Conservation (phyloP, 37 sponge, comb jelly and placozoan genomes). For the Halisarca cf. caerulea region DNA sequence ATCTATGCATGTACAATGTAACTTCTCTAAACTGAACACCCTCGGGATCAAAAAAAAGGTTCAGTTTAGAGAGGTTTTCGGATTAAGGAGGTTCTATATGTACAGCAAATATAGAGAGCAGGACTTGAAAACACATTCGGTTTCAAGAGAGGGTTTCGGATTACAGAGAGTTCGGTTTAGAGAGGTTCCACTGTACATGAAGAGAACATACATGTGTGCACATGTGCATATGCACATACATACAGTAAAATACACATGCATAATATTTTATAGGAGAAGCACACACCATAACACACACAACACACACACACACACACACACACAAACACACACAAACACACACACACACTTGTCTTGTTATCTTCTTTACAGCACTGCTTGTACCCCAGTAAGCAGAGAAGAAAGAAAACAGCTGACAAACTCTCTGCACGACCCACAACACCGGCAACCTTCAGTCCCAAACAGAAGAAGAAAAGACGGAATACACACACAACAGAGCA, state of each 20-base stretch:
- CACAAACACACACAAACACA: slow-evolving; percentile 14
- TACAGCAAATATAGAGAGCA: too few species aligned
- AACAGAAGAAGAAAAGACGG: neutral
- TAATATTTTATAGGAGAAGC: too few species aligned
- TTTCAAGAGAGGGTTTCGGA: too few species aligned
- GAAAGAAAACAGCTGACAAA: slow-evolving; percentile 80
- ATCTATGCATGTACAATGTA: too few species aligned
- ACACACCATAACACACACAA: too few species aligned
- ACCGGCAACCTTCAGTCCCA: slow-evolving; percentile 96
- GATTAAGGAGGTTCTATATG: too few species aligned
- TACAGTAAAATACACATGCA: neutral
- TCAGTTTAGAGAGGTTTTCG: too few species aligned
- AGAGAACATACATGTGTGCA: neutral
- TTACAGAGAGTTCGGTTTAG: too few species aligned
- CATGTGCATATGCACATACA: neutral
- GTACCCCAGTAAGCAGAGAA: slow-evolving; percentile 59
- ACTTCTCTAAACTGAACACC: too few species aligned
- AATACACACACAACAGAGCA: too few species aligned
- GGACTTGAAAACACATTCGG: too few species aligned
- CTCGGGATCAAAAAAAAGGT: too few species aligned
- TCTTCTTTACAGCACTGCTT: slow-evolving; percentile 27
- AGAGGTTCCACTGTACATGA: neutral
- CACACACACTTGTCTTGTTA: slow-evolving; percentile 19
- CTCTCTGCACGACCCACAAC: slow-evolving; percentile 92
- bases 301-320: neutral